Percentiles rank a stretch among this genome's conserved stretches.
phyloP scores from a whole-genome alignment of 2,888 invertebrate genomes.

The Cephalotes varians region DNA sequence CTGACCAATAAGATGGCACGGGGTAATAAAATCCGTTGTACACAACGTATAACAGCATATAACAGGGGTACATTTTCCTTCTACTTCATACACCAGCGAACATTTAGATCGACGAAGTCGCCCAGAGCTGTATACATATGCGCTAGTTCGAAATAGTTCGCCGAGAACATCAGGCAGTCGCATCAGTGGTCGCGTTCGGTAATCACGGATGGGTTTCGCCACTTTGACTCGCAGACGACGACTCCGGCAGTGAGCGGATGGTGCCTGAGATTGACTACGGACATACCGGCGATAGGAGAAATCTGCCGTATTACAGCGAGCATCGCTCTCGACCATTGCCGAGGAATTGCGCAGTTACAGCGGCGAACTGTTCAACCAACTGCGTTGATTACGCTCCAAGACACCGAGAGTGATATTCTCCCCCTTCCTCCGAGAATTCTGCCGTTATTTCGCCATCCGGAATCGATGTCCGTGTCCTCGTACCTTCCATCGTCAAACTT shows the following conservation, averaged over 20 bases:
- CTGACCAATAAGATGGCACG: slow-evolving; percentile 49
- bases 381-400: slow-evolving; percentile 74
- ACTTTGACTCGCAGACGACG: slow-evolving; percentile 73
- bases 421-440: slow-evolving; percentile 16
- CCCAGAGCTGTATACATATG: slow-evolving; percentile 10
- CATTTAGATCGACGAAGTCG: slow-evolving; percentile 26
- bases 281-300: slow-evolving; percentile 62
- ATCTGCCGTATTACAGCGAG: slow-evolving; percentile 63
- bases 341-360: slow-evolving; percentile 52
- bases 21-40: slow-evolving; percentile 48
- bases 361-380: slow-evolving; percentile 69
- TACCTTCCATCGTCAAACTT: neutral
- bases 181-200: slow-evolving; percentile 63
- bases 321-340: slow-evolving; percentile 37
- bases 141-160: slow-evolving; percentile 53
- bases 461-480: neutral
- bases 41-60: slow-evolving; percentile 27
- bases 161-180: slow-evolving; percentile 62
- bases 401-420: slow-evolving; percentile 70
- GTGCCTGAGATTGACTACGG: slow-evolving; percentile 70
- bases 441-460: slow-evolving; percentile 25
- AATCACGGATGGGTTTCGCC: slow-evolving; percentile 73
- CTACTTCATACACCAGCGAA: slow-evolving; percentile 15
- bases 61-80: slow-evolving; percentile 29
- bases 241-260: slow-evolving; percentile 58